These are phyloP conservation scores for Tor tambroides DNA, from an alignment of 2,113 vertebrate genomes.

Conservation along the genomic window DNA sequence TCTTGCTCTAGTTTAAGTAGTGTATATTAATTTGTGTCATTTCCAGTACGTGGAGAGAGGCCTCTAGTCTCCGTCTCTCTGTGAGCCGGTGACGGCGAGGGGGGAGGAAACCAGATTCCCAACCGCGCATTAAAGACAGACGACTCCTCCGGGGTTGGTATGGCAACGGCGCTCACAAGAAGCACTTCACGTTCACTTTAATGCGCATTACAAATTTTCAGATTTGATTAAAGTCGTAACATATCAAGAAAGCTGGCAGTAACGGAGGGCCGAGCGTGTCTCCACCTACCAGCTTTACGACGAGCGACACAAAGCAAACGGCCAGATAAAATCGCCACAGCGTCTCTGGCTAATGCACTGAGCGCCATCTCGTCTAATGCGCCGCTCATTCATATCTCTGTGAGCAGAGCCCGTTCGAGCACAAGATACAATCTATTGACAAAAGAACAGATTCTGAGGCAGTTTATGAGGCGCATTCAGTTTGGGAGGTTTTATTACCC, in stretches of 20 bases:
- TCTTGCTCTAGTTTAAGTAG: constrained; percentile 99
- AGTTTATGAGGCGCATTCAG: not conserved
- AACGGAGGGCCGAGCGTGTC: constrained; percentile 31
- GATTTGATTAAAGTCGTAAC: constrained; percentile 76
- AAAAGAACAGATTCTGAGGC: constrained; percentile 23
- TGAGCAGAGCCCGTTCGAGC: not conserved
- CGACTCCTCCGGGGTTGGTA: constrained; percentile 96
- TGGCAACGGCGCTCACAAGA: constrained; percentile 86
- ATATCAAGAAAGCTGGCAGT: constrained; percentile 66
- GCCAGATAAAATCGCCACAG: constrained; percentile 51
- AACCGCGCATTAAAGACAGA: constrained; percentile 95
- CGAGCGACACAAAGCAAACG: constrained; percentile 37
- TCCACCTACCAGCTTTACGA: constrained; percentile 26
- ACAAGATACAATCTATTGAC: constrained; percentile 14
- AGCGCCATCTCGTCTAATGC: constrained; percentile 46
- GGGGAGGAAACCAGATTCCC: constrained; percentile 87
- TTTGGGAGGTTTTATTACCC: not conserved
- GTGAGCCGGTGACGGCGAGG: constrained; percentile 74
- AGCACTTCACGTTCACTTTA: constrained; percentile 75
- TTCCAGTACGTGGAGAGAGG: constrained; percentile 95
- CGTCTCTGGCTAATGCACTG: constrained; percentile 37
- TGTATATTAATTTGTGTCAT: constrained; percentile 99
- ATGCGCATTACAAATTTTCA: constrained; percentile 74
- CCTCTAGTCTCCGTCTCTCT: constrained; percentile 68
- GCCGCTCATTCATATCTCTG: not conserved